phyloP scores from a whole-genome alignment of 53 echinoderm and acorn worm genomes.

The Arbacia lixula region DNA sequence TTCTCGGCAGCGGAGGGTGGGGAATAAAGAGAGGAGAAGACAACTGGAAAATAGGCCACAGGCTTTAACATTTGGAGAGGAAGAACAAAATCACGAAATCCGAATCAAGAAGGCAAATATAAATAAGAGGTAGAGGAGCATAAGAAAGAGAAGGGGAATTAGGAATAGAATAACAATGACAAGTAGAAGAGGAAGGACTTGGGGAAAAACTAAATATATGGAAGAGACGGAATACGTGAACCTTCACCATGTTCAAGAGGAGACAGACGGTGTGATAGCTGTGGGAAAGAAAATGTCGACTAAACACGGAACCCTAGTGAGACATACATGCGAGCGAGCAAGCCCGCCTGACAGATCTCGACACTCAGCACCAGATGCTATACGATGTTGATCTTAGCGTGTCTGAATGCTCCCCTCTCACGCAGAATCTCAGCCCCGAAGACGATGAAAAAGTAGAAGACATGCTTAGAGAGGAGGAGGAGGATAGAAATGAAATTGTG shows the following conservation, averaged over 20 bases:
- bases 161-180: not conserved
- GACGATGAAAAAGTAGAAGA: too few relatives aligned
- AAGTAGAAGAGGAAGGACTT: not conserved
- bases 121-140: too few relatives aligned
- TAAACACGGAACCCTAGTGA: not conserved
- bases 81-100: too few relatives aligned
- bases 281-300: not conserved
- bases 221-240: not conserved
- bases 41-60: too few relatives aligned
- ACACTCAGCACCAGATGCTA: slow-evolving; percentile 15
- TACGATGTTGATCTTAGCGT: not conserved
- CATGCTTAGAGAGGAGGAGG: too few relatives aligned
- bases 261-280: not conserved
- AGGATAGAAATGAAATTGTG: slow-evolving; percentile 31
- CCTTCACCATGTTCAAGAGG: not conserved
- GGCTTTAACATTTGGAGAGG: too few relatives aligned
- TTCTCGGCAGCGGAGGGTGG: too few relatives aligned
- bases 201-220: not conserved
- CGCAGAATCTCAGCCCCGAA: too few relatives aligned
- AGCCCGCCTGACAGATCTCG: not conserved
- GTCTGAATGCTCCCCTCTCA: slow-evolving; percentile 28
- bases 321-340: not conserved
- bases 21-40: too few relatives aligned
- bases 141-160: too few relatives aligned
- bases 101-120: too few relatives aligned